Conservation (phyloP, 2,113 vertebrate genomes). For the Phocoena sinus region DNA sequence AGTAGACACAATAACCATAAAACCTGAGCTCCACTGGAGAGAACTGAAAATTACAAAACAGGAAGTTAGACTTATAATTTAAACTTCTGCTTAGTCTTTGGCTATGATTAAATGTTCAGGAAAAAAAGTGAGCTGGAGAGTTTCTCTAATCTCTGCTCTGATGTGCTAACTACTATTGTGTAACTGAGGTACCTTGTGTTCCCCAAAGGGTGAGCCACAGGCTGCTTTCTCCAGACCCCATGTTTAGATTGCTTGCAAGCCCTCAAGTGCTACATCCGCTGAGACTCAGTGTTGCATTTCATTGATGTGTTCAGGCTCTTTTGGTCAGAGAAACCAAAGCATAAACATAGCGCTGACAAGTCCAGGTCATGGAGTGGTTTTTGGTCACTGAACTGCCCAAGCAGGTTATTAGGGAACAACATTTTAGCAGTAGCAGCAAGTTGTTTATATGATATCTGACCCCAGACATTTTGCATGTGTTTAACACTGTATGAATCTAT, state of each 20-base stretch:
- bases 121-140: slow-evolving; percentile 30
- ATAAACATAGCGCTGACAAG: slow-evolving; percentile 59
- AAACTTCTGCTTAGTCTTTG: slow-evolving; percentile 49
- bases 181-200: slow-evolving; percentile 31
- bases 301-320: slow-evolving; percentile 25
- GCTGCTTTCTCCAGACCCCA: background rate
- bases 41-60: slow-evolving; percentile 56
- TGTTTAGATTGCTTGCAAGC: slow-evolving; percentile 39
- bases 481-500: background rate
- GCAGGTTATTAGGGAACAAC: background rate
- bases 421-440: background rate
- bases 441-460: slow-evolving; percentile 27
- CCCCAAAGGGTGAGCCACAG: background rate
- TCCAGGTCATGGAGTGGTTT: background rate
- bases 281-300: background rate
- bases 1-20: slow-evolving; percentile 17
- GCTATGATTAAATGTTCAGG: slow-evolving; percentile 50
- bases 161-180: slow-evolving; percentile 31
- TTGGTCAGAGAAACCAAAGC: slow-evolving; percentile 33
- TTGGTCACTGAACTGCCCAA: background rate
- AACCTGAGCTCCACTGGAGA: background rate
- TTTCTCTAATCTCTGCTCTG: slow-evolving; percentile 37
- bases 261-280: slow-evolving; percentile 17
- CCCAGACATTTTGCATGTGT: slow-evolving; percentile 15
- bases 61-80: slow-evolving; percentile 65